These are phyloP conservation scores for Chymomyza procnemis DNA, from an alignment of 2,888 invertebrate species.

Conservation along the genomic window DNA sequence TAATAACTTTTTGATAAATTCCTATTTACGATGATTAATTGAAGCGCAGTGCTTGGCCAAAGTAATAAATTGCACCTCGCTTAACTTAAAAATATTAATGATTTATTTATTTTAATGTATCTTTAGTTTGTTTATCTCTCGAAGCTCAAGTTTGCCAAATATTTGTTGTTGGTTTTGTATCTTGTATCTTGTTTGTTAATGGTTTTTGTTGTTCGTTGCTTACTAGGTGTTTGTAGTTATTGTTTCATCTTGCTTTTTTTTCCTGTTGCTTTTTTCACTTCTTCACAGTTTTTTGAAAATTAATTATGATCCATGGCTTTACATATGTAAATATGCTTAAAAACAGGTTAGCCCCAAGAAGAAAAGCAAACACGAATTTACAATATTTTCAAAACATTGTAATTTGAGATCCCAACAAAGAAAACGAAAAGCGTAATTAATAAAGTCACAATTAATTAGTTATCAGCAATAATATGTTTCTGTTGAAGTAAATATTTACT, in stretches of 20 bases:
- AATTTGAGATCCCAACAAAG: not conserved
- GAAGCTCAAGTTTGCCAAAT: conserved; percentile 26
- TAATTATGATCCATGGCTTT: not conserved
- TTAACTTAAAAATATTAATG: conserved; percentile 15
- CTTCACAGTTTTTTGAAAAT: conserved; percentile 5
- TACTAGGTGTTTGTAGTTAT: not conserved
- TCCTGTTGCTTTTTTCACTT: not conserved
- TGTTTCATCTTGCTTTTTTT: not conserved
- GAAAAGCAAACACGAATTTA: not conserved
- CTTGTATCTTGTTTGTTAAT: not conserved
- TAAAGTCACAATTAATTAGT: not conserved
- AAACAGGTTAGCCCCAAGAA: too few species aligned
- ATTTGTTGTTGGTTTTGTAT: conserved; percentile 20
- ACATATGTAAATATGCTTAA: too few species aligned
- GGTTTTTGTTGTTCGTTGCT: not conserved
- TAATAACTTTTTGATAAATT: too few species aligned
- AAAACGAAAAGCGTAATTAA: not conserved
- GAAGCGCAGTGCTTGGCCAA: not conserved
- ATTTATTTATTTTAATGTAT: conserved; percentile 12
- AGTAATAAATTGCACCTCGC: conserved; percentile 15
- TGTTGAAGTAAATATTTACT: too few species aligned
- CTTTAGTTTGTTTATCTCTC: conserved; percentile 9
- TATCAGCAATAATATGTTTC: too few species aligned
- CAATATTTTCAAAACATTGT: not conserved
- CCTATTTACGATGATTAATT: too few species aligned